A percentile compares a stretch with the other conserved stretches of the same genome.
These are phyloP conservation scores for Acanthopagrus latus DNA, from an alignment of 2,797 vertebrate species.

Conservation along the genomic window DNA sequence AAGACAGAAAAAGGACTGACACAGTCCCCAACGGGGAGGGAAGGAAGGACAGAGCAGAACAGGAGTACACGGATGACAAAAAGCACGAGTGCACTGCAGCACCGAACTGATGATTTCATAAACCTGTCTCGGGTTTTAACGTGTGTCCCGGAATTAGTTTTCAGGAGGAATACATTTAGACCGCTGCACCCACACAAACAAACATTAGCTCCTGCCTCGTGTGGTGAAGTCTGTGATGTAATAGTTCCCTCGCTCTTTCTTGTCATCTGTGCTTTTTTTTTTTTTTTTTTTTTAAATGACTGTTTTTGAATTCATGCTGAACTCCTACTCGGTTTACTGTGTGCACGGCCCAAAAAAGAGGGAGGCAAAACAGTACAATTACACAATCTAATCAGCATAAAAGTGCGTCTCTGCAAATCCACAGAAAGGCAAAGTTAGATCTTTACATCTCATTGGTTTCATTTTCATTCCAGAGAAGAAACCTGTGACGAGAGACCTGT, in stretches of 20 bases:
- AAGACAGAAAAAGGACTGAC: conserved; percentile 38
- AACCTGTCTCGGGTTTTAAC: neutral
- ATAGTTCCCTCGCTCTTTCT: neutral
- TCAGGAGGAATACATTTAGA: conserved; percentile 7
- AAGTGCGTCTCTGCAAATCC: too few species aligned
- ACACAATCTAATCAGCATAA: neutral
- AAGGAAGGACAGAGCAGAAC: conserved; percentile 8
- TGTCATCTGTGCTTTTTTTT: neutral
- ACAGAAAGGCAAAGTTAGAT: too few species aligned
- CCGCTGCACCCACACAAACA: conserved; percentile 30
- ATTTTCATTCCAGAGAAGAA: too few species aligned
- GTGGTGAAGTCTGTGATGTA: conserved; percentile 26
- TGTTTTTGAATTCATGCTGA: neutral
- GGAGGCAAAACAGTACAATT: neutral
- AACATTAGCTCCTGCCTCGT: neutral
- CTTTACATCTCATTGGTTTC: too few species aligned
- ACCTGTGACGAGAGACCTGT: too few species aligned
- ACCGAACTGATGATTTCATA: neutral
- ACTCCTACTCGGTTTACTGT: neutral
- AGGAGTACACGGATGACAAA: conserved; percentile 18
- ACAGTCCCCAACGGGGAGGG: conserved; percentile 16
- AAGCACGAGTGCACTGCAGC: neutral
- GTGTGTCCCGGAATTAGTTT: neutral
- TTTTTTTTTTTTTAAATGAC: neutral
- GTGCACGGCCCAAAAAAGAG: neutral